phyloP scores from a whole-genome alignment of 2,113 vertebrate genomes.

The Panurus biarmicus region DNA sequence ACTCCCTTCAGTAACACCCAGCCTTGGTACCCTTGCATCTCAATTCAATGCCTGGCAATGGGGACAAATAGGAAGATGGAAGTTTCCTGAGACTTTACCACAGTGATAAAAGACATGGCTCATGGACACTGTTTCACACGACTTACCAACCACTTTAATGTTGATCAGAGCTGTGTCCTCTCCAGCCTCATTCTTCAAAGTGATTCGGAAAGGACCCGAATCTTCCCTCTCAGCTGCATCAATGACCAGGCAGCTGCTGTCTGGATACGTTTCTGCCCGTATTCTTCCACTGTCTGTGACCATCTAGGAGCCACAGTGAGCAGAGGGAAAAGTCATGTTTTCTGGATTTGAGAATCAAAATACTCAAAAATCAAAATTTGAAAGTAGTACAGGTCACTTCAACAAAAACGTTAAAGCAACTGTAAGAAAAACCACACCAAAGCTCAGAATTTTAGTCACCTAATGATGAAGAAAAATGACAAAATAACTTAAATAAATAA shows the following conservation, averaged over 20 bases:
- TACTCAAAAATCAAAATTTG: not conserved
- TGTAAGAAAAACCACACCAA: not conserved
- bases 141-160: slow-evolving; percentile 96
- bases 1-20: not conserved
- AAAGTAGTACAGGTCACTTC: not conserved
- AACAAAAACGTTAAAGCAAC: not conserved
- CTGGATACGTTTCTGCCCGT: slow-evolving; percentile 83
- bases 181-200: slow-evolving; percentile 94
- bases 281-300: slow-evolving; percentile 86
- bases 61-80: not conserved
- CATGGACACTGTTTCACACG: not conserved
- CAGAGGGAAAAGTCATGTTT: not conserved
- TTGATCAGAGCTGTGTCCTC: slow-evolving; percentile 86
- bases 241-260: slow-evolving; percentile 91
- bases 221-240: slow-evolving; percentile 90
- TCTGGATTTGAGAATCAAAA: not conserved
- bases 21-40: not conserved
- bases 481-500: not conserved
- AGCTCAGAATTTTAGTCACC: not conserved
- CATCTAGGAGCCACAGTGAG: slow-evolving; percentile 69
- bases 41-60: not conserved
- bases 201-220: slow-evolving; percentile 86
- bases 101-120: not conserved
- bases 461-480: not conserved
- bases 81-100: not conserved